Percentiles rank a stretch among this genome's conserved stretches.
These are phyloP conservation scores for Tauraco hartlaubi DNA, from an alignment of 2,797 vertebrate genomes.

Conservation along the genomic window DNA sequence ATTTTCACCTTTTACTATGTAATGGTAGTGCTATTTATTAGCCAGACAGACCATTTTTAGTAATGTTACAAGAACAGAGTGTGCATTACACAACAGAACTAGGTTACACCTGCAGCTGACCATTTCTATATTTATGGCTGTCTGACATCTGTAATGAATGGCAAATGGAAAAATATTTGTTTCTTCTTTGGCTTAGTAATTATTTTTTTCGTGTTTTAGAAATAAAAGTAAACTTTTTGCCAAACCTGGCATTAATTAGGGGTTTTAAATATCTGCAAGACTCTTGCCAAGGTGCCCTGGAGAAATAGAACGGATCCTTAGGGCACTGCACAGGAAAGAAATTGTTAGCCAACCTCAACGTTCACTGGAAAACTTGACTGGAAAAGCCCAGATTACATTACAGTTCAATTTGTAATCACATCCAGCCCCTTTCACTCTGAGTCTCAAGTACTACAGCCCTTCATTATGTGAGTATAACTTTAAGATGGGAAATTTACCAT, in stretches of 20 bases:
- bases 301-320: conserved; percentile 40
- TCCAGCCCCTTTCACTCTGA: conserved; percentile 30
- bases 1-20: conserved; percentile 66
- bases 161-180: conserved; percentile 66
- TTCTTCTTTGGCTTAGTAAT: conserved; percentile 22
- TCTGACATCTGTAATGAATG: conserved; percentile 62
- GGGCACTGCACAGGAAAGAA: conserved; percentile 64
- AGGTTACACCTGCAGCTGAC: conserved; percentile 68
- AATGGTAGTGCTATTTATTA: conserved; percentile 65
- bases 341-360: conserved; percentile 40
- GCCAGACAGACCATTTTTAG: conserved; percentile 62
- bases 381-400: conserved; percentile 50
- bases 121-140: conserved; percentile 63
- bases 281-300: conserved; percentile 28
- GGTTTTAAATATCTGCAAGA: conserved; percentile 60
- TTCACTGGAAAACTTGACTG: conserved; percentile 62
- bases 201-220: conserved; percentile 57
- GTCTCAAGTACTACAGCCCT: background rate
- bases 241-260: conserved; percentile 68
- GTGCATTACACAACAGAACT: conserved; percentile 46
- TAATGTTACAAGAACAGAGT: conserved; percentile 46
- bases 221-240: conserved; percentile 48
- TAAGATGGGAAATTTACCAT: background rate
- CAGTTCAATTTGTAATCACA: conserved; percentile 57
- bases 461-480: background rate